A percentile compares a stretch with the other conserved stretches of the same genome.
Conservation (phyloP, 2,797 vertebrate genomes). For the Buceros bicornis region DNA sequence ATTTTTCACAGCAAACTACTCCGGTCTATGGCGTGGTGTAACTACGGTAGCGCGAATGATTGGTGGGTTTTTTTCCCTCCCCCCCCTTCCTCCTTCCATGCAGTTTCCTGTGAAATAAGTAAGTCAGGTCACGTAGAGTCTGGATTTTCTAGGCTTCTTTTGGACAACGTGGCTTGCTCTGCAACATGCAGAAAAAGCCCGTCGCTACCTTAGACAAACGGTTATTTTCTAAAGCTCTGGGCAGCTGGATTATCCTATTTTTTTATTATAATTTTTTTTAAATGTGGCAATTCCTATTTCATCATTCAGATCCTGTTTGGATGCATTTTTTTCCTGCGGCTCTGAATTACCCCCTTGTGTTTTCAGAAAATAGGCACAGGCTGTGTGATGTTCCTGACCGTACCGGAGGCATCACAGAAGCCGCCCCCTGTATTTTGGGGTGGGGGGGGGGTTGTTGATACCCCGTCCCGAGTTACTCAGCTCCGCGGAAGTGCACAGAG, state of each 20-base stretch:
- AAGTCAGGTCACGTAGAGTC: constrained; percentile 88
- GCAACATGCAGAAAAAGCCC: constrained; percentile 58
- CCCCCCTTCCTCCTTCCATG: constrained; percentile 72
- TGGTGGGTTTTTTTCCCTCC: background rate
- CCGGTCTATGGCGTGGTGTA: constrained; percentile 72
- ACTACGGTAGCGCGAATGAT: constrained; percentile 86
- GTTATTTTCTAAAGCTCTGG: constrained; percentile 34
- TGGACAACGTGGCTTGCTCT: constrained; percentile 80
- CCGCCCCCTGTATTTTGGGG: too few relatives aligned
- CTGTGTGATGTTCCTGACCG: background rate
- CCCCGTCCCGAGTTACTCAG: background rate
- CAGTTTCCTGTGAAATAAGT: constrained; percentile 85
- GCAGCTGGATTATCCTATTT: background rate
- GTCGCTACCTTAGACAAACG: constrained; percentile 46
- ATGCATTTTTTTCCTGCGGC: background rate
- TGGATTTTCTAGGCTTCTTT: constrained; percentile 83
- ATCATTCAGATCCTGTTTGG: constrained; percentile 64
- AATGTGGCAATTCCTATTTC: constrained; percentile 56
- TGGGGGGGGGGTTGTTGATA: background rate
- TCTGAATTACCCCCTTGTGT: constrained; percentile 52
- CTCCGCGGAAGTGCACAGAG: background rate
- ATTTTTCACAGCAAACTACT: constrained; percentile 68
- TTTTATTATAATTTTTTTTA: background rate
- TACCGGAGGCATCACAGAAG: background rate
- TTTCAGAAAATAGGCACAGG: background rate